These are phyloP conservation scores for Argyra leucocephala DNA, from an alignment of 2,888 invertebrate species.

Conservation along the genomic window DNA sequence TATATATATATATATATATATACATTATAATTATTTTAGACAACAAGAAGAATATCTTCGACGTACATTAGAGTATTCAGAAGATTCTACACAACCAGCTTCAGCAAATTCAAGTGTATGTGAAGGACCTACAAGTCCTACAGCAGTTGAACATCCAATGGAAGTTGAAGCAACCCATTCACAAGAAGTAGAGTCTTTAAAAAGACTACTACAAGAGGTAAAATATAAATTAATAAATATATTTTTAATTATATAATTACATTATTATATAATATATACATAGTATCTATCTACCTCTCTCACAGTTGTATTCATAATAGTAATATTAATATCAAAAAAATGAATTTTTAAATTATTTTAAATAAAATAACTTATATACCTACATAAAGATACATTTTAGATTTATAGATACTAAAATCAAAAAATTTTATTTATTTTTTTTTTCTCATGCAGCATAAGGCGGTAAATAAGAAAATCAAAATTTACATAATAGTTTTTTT, in stretches of 20 bases:
- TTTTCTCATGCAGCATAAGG: constrained; percentile 42
- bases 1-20: too few relatives aligned
- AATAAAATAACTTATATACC: too few relatives aligned
- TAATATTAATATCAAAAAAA: too few relatives aligned
- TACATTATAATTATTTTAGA: constrained; percentile 25
- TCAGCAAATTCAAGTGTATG: constrained; percentile 54
- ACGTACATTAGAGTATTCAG: constrained; percentile 43
- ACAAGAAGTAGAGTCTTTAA: constrained; percentile 61
- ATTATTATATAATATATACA: too few relatives aligned
- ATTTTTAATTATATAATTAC: too few relatives aligned
- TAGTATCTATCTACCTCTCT: too few relatives aligned
- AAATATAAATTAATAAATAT: constrained; percentile 23
- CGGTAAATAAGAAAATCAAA: constrained; percentile 37
- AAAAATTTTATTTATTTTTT: background rate
- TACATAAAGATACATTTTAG: too few relatives aligned
- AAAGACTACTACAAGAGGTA: constrained; percentile 71
- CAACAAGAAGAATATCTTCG: constrained; percentile 44
- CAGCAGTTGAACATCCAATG: constrained; percentile 47
- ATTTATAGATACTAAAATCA: background rate
- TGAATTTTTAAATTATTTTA: too few relatives aligned
- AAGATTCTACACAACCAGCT: constrained; percentile 44
- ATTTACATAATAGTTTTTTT: too few relatives aligned
- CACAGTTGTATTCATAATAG: too few relatives aligned
- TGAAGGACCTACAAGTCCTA: constrained; percentile 50
- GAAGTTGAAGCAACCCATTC: constrained; percentile 44